Conservation (phyloP, 2,113 vertebrate genomes). For the Antennarius striatus region DNA sequence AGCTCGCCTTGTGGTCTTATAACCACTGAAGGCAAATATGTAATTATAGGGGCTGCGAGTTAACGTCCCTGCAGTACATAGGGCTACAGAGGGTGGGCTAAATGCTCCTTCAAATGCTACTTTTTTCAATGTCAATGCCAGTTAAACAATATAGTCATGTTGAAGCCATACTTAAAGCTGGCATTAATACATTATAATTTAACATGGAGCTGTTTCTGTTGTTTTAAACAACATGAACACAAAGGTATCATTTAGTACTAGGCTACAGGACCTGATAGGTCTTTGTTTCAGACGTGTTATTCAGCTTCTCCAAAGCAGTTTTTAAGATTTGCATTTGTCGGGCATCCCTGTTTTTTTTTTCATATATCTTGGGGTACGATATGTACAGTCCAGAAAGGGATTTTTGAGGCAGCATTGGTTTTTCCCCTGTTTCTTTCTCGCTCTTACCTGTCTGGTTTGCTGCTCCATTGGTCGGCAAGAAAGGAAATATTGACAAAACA, state of each 20-base stretch:
- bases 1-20: slow-evolving; percentile 20
- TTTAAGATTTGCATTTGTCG: not conserved
- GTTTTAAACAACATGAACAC: not conserved
- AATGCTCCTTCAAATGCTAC: slow-evolving; percentile 7
- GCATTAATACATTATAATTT: not conserved
- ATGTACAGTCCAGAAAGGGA: not conserved
- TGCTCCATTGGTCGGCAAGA: slow-evolving; percentile 92
- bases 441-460: slow-evolving; percentile 99
- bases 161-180: slow-evolving; percentile 4
- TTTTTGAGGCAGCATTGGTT: slow-evolving; percentile 12
- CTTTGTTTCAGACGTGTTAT: not conserved
- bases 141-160: slow-evolving; percentile 2
- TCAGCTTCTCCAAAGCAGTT: not conserved
- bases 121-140: slow-evolving; percentile 20
- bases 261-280: not conserved
- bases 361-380: not conserved
- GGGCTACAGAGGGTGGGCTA: slow-evolving; percentile 18
- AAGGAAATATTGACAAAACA: slow-evolving; percentile 80
- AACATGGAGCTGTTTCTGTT: not conserved
- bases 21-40: slow-evolving; percentile 31
- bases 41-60: slow-evolving; percentile 40
- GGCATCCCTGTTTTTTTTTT: not conserved
- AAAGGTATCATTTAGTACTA: not conserved
- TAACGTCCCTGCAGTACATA: slow-evolving; percentile 7
- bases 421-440: slow-evolving; percentile 23